Percentiles rank a stretch among this genome's conserved stretches.
Conservation (phyloP, 2,113 vertebrate genomes). For the Nicator chloris region DNA sequence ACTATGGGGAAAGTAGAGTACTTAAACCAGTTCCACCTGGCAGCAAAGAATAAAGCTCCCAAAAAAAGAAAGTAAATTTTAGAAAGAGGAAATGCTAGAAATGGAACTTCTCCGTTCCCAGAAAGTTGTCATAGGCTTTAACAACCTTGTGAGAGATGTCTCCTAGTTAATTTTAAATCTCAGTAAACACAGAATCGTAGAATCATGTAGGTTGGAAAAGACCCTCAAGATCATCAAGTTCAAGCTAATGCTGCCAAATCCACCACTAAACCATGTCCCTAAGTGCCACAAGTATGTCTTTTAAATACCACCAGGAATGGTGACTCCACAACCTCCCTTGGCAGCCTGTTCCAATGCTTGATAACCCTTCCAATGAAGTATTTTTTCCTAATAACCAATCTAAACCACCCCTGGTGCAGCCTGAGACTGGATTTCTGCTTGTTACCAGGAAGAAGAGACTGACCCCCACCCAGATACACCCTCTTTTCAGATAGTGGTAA, state of each 20-base stretch:
- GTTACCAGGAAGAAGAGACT: neutral
- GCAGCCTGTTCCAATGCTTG: neutral
- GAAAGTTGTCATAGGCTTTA: neutral
- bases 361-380: neutral
- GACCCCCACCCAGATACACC: neutral
- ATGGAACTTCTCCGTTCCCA: neutral
- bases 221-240: neutral
- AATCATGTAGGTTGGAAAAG: neutral
- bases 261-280: neutral
- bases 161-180: neutral
- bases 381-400: neutral
- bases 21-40: neutral
- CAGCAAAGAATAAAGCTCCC: neutral
- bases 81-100: neutral
- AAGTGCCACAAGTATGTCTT: neutral
- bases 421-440: neutral
- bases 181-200: neutral
- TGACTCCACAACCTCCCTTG: neutral
- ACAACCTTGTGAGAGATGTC: neutral
- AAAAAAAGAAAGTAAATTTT: neutral
- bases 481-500: neutral
- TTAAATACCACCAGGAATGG: neutral
- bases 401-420: neutral
- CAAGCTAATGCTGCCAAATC: neutral
- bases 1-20: neutral